Percentiles rank a stretch among this genome's conserved stretches.
These are phyloP conservation scores for Calidris pugnax DNA, from an alignment of 2,113 vertebrate species.

Conservation along the genomic window DNA sequence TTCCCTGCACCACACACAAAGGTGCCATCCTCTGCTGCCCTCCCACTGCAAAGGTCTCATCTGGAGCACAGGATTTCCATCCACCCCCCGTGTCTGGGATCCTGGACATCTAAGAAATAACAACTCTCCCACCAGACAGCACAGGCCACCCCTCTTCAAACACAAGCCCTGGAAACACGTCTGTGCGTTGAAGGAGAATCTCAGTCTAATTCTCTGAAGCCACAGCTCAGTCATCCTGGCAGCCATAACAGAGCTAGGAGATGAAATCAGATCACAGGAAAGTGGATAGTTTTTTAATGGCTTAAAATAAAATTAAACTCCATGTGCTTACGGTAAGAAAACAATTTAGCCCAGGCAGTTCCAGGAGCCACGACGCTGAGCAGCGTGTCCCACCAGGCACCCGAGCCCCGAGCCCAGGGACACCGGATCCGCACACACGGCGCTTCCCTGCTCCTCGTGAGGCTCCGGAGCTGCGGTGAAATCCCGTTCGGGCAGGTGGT, in stretches of 20 bases:
- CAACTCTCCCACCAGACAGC: neutral
- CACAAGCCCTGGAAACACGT: neutral
- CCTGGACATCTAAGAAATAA: neutral
- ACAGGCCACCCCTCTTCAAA: neutral
- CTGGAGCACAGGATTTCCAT: neutral
- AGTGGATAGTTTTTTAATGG: neutral
- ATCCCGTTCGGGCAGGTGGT: neutral
- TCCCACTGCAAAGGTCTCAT: neutral
- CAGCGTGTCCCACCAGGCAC: neutral
- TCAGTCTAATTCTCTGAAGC: neutral
- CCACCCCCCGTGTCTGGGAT: neutral
- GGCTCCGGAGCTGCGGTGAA: neutral
- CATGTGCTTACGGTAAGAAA: neutral
- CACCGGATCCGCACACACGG: neutral
- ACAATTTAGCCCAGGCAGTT: neutral
- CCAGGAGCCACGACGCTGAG: neutral
- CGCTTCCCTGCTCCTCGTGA: neutral
- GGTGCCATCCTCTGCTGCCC: neutral
- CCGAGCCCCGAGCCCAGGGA: neutral
- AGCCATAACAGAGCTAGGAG: neutral
- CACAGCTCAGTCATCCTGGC: neutral
- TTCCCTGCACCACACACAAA: neutral
- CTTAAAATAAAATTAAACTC: constrained; percentile 9
- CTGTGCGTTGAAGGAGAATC: neutral
- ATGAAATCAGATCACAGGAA: neutral